phyloP scores from a whole-genome alignment of 2,113 vertebrate species.

The Pterocles gutturalis region DNA sequence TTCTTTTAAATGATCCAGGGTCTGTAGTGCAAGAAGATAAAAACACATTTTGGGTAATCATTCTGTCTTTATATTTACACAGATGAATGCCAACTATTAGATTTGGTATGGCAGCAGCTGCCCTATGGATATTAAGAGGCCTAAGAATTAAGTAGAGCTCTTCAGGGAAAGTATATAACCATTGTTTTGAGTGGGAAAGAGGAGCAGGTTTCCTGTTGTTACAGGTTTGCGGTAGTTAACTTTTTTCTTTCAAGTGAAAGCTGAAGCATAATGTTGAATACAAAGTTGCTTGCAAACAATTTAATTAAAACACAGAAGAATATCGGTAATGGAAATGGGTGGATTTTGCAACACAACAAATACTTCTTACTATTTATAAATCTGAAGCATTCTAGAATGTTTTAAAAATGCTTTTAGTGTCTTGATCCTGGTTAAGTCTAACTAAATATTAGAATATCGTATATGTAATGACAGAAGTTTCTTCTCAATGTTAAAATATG shows the following conservation, averaged over 20 bases:
- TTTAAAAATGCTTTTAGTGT: not conserved
- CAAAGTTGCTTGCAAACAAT: not conserved
- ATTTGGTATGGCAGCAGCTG: not conserved
- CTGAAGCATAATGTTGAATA: not conserved
- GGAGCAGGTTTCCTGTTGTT: not conserved
- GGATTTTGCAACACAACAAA: not conserved
- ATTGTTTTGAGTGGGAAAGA: not conserved
- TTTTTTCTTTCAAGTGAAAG: not conserved
- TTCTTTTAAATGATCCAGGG: not conserved
- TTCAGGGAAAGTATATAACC: not conserved
- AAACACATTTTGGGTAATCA: not conserved
- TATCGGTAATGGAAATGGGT: not conserved
- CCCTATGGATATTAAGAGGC: not conserved
- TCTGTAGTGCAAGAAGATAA: slow-evolving; percentile 16
- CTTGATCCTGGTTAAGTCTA: not conserved
- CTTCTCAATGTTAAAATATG: not conserved
- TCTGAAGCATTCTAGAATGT: not conserved
- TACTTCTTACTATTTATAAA: not conserved
- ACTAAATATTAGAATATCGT: not conserved
- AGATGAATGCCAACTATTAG: slow-evolving; percentile 7
- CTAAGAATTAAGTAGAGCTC: not conserved
- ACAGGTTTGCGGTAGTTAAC: not conserved
- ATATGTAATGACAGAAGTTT: not conserved
- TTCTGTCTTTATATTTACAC: slow-evolving; percentile 40
- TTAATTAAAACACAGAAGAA: not conserved